Conservation (phyloP, 2,797 vertebrate species). For the Gymnothorax javanicus region DNA sequence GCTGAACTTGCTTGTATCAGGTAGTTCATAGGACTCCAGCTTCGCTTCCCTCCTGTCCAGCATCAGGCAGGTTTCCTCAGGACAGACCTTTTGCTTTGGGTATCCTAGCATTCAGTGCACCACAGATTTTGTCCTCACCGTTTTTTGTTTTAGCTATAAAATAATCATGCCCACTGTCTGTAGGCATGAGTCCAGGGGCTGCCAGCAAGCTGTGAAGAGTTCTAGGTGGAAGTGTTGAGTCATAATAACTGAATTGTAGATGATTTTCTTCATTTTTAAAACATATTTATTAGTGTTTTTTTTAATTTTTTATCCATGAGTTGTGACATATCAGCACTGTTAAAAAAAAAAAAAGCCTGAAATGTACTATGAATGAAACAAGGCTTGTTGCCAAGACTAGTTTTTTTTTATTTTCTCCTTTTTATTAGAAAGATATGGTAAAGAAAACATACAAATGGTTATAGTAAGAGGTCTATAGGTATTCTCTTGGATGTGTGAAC, state of each 20-base stretch:
- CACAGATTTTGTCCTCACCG: background rate
- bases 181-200: background rate
- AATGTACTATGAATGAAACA: conserved; percentile 2
- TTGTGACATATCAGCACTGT: too few relatives aligned
- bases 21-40: background rate
- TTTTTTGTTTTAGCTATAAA: background rate
- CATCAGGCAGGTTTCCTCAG: background rate
- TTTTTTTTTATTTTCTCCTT: background rate
- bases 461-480: background rate
- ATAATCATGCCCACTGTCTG: background rate
- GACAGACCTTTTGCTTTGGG: background rate
- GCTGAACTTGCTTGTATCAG: background rate
- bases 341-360: background rate
- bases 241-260: background rate
- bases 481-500: background rate
- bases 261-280: conserved; percentile 1
- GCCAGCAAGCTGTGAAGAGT: background rate
- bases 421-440: background rate
- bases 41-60: background rate
- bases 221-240: background rate
- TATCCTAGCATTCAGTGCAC: background rate
- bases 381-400: background rate
- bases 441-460: background rate
- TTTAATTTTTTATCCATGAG: too few relatives aligned
- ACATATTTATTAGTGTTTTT: background rate